These are phyloP conservation scores for Leptodactylus fuscus DNA, from an alignment of 2,113 vertebrate genomes.

Conservation along the genomic window DNA sequence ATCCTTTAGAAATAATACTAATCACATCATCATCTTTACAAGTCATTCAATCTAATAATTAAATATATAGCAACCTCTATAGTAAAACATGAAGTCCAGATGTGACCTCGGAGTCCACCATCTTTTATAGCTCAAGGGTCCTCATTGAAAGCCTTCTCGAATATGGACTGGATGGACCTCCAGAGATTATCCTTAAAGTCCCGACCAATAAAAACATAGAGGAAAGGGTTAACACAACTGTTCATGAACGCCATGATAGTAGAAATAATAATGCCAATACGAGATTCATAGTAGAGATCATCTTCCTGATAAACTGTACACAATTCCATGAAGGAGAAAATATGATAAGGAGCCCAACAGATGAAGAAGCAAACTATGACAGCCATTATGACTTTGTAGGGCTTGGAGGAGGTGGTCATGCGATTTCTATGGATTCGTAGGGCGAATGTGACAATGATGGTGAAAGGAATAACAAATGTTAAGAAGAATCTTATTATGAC, in stretches of 20 bases:
- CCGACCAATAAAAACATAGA: slow-evolving; percentile 82
- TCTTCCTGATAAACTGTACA: slow-evolving; percentile 58
- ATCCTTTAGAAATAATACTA: no score
- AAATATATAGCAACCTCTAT: no score
- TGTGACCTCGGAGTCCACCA: no score
- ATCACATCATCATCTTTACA: no score
- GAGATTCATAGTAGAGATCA: slow-evolving; percentile 71
- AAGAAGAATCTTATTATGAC: slow-evolving; percentile 74
- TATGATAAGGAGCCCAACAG: slow-evolving; percentile 86
- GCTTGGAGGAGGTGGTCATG: slow-evolving; percentile 78
- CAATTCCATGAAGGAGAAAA: slow-evolving; percentile 80
- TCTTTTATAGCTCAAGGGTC: no score
- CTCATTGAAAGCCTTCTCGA: slow-evolving; percentile 70
- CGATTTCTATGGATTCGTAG: slow-evolving; percentile 74
- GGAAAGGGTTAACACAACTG: slow-evolving; percentile 89
- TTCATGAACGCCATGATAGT: slow-evolving; percentile 90
- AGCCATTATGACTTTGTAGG: slow-evolving; percentile 83
- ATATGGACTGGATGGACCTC: slow-evolving; percentile 64
- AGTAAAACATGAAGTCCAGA: no score
- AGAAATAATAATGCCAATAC: slow-evolving; percentile 80
- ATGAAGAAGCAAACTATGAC: slow-evolving; percentile 82
- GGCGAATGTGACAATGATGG: slow-evolving; percentile 79
- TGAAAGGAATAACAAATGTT: slow-evolving; percentile 81
- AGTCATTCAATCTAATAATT: no score
- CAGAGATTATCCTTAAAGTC: slow-evolving; percentile 77